Base-by-base conservation (phyloP, 2,888 invertebrate genomes). In the Lamellibrachia columna region DNA sequence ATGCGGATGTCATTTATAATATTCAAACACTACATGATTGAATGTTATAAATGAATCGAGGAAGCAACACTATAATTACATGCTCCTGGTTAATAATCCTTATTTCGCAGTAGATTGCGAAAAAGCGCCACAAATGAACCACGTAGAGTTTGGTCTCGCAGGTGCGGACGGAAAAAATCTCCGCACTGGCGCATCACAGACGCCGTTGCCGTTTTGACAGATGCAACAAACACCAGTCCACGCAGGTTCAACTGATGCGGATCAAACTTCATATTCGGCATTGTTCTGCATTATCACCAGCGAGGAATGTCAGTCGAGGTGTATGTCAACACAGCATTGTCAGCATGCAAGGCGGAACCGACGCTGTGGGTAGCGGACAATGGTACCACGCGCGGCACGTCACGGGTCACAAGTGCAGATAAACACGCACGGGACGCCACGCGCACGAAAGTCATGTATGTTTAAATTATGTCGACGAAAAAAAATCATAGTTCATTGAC, bases 181-280 rank as follows among this genome's bases (percentile, higher is more conserved):
- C 15, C 15, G 15, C 4, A 6, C 22, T 15, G 75, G 22, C 75
- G 75, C 75, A 22, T 75, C 75, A 22, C n/a, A 22, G n/a, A 75
- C n/a, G 2, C 2, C 22, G 75, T 11, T 75, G 22, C 22, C 75
- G 75, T 75, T 75, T n/a, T 75, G 75, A 75, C 75, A 75, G 75
- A 75, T 22, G n/a, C 15, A 75, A n/a, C 75, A 75, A 75, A 75
- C 75, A 75, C 75, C 75, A 75, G 75, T 75, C 22, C 75, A 75
- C 75, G 4, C 75, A 6, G 75, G 75, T 75, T 75, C 75, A 75
- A 15, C 75, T 75, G 75, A 75, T 75, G 75, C 75, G 15, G 75
- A 75, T 75, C 75, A 75, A 75, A 75, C 75, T 75, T 75, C 75
- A 75, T 75, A 75, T 75, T 75, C 75, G 15, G 75, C 75, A 75